A percentile compares a stretch with the other conserved stretches of the same genome.
Conservation (phyloP, 2,888 invertebrate genomes). For the Chironomus tentans region DNA sequence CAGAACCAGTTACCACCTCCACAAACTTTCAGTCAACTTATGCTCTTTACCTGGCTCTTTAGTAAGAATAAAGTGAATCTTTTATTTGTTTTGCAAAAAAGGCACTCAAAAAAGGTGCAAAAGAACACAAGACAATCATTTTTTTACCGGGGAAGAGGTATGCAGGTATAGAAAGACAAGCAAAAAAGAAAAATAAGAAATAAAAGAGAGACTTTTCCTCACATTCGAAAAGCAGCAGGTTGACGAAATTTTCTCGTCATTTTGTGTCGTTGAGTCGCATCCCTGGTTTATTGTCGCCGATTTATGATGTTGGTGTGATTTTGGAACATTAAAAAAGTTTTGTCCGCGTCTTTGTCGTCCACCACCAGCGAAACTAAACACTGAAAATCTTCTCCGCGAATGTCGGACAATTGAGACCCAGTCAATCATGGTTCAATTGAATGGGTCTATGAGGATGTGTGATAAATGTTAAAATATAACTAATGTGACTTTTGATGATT, state of each 20-base stretch:
- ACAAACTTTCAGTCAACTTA: too few species aligned
- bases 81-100: too few species aligned
- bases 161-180: background rate
- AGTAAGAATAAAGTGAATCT: too few species aligned
- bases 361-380: conserved; percentile 18
- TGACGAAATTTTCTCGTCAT: background rate
- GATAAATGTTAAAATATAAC: too few species aligned
- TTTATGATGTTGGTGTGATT: conserved; percentile 6
- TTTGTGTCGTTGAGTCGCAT: background rate
- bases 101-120: background rate
- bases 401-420: conserved; percentile 69
- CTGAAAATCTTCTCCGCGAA: conserved; percentile 57
- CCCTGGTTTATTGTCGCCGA: background rate
- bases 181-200: background rate
- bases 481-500: background rate
- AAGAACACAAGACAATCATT: background rate
- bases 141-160: background rate
- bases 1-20: too few species aligned
- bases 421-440: conserved; percentile 53
- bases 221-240: conserved; percentile 23
- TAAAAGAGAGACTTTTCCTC: background rate
- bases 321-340: background rate
- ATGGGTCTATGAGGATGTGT: background rate
- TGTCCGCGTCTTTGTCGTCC: conserved; percentile 8
- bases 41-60: too few species aligned